Evolutionary conservation across 2,113 vertebrate species (phyloP).

Genomic region (Pituophis catenifer): DNA sequence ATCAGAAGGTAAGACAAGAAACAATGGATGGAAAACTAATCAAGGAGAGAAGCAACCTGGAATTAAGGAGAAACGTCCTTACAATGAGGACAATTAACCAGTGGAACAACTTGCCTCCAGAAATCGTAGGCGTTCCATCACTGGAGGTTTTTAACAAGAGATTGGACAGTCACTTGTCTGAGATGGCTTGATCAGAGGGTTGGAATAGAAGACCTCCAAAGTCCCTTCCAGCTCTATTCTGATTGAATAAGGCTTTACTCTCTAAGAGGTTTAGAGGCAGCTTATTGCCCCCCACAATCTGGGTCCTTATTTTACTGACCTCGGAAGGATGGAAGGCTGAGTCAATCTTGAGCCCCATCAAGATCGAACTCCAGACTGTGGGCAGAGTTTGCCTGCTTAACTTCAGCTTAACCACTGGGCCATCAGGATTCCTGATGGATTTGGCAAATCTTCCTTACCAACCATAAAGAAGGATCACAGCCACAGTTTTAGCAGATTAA

Average conservation of each 20-base stretch:
- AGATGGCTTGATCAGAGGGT: too few species aligned
- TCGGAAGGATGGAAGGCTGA: neutral
- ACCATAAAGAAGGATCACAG: neutral
- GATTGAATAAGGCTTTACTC: neutral
- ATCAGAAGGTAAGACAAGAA: too few species aligned
- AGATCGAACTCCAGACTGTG: neutral
- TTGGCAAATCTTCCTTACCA: neutral
- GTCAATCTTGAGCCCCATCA: neutral
- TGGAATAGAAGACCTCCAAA: too few species aligned
- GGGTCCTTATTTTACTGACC: neutral
- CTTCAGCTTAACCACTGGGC: neutral
- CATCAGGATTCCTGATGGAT: neutral
- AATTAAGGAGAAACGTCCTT: too few species aligned
- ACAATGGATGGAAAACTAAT: too few species aligned
- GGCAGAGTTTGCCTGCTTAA: neutral
- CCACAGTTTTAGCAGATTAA: constrained; percentile 36
- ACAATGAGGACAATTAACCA: too few species aligned
- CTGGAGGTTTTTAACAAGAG: too few species aligned
- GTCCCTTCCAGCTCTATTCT: too few species aligned
- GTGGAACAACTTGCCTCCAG: too few species aligned
- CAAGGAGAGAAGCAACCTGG: too few species aligned
- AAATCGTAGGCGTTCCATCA: too few species aligned
- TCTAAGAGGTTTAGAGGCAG: neutral
- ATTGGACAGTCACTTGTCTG: too few species aligned
- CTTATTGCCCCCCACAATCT: neutral